A percentile compares a stretch with the other conserved stretches of the same genome.
These are phyloP conservation scores for Leptoclinus maculatus DNA, from an alignment of 2,797 vertebrate species.

Conservation along the genomic window DNA sequence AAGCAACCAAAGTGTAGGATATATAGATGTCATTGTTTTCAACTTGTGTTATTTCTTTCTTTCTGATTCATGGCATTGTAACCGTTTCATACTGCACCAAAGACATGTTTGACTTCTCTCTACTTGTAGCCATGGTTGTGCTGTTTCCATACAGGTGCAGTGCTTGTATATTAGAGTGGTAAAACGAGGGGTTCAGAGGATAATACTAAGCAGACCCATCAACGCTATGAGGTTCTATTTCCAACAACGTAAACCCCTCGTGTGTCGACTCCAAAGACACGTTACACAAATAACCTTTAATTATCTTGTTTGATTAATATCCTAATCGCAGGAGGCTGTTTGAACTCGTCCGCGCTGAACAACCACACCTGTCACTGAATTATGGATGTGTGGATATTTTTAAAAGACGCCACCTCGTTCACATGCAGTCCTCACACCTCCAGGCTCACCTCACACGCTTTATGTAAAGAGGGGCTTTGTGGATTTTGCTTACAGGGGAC, in stretches of 20 bases:
- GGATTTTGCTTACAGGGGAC: not conserved
- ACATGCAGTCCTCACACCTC: not conserved
- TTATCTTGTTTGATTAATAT: not conserved
- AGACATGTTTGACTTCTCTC: not conserved
- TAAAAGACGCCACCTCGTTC: not conserved
- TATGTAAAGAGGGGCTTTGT: not conserved
- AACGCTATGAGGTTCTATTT: not conserved
- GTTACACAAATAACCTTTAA: not conserved
- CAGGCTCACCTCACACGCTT: not conserved
- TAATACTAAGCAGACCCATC: not conserved
- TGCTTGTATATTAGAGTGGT: too few relatives aligned
- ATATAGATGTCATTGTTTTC: too few relatives aligned
- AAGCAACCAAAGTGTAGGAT: too few relatives aligned
- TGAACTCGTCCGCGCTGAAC: not conserved
- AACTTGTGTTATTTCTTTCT: not conserved
- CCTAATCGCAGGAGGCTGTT: not conserved
- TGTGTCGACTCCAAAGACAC: not conserved
- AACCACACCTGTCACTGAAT: not conserved
- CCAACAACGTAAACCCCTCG: not conserved
- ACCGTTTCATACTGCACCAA: not conserved
- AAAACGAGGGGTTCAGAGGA: not conserved
- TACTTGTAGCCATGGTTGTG: not conserved
- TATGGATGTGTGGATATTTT: slow-evolving; percentile 2
- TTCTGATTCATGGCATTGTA: too few relatives aligned
- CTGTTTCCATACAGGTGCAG: too few relatives aligned